These are phyloP conservation scores for Eupelmus urozonus DNA, from an alignment of 2,888 invertebrate genomes.

Conservation along the genomic window DNA sequence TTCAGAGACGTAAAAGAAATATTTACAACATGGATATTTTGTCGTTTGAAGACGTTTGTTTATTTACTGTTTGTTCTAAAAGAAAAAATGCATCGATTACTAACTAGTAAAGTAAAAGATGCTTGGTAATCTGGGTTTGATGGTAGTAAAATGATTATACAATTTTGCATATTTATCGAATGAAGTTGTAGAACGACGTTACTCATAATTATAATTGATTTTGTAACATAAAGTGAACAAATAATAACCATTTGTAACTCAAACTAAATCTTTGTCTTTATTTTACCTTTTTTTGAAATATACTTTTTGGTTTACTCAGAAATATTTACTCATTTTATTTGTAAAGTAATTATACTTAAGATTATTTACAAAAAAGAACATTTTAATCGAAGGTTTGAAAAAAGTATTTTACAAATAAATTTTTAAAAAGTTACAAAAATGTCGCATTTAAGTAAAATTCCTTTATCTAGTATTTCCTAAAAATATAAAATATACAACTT, in stretches of 20 bases:
- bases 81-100: constrained; percentile 4
- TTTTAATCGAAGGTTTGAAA: too few relatives aligned
- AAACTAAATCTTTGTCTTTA: constrained; percentile 35
- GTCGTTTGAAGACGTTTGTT: constrained; percentile 44
- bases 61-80: constrained; percentile 29
- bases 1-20: constrained; percentile 34
- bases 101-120: constrained; percentile 9
- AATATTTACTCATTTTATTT: too few relatives aligned
- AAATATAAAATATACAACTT: too few relatives aligned
- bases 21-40: constrained; percentile 47
- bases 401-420: too few relatives aligned
- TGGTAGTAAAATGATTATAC: constrained; percentile 23
- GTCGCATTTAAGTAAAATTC: too few relatives aligned
- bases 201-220: constrained; percentile 66
- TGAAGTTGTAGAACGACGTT: constrained; percentile 56
- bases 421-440: too few relatives aligned
- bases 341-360: too few relatives aligned
- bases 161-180: constrained; percentile 47
- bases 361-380: too few relatives aligned
- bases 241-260: constrained; percentile 74
- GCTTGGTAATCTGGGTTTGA: constrained; percentile 13
- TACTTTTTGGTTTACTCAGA: too few relatives aligned
- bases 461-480: too few relatives aligned
- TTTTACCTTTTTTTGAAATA: not conserved
- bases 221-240: constrained; percentile 71